Evolutionary conservation across 2,797 vertebrate species (phyloP).

Genomic region (Numenius phaeopus): DNA sequence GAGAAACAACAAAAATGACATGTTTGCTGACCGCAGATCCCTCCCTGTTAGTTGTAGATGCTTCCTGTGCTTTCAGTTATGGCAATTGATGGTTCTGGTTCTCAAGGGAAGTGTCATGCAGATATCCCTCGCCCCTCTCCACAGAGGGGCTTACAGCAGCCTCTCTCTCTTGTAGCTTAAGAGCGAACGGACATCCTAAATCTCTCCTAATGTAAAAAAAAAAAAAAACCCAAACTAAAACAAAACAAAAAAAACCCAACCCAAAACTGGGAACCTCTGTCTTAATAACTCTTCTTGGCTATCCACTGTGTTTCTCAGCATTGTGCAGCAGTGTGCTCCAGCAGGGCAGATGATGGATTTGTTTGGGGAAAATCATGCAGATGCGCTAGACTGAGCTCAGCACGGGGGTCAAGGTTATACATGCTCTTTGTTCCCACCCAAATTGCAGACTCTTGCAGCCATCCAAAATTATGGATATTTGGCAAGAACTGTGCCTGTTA

Average conservation of each 20-base stretch:
- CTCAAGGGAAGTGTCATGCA: background rate
- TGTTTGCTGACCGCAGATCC: conserved; percentile 1
- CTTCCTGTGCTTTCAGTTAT: background rate
- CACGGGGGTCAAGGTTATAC: background rate
- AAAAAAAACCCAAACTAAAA: background rate
- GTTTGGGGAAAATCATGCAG: background rate
- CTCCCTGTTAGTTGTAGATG: background rate
- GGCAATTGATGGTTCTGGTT: background rate
- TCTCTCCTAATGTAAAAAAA: too few species aligned
- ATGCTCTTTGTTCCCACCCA: background rate
- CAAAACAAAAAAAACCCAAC: background rate
- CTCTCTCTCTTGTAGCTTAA: background rate
- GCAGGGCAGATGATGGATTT: conserved; percentile 25
- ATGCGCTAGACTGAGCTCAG: background rate
- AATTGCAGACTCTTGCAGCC: background rate
- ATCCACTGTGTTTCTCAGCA: background rate
- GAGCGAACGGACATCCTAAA: background rate
- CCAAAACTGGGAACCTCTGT: background rate
- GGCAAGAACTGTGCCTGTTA: background rate
- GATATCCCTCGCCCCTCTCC: background rate
- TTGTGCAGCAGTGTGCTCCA: background rate
- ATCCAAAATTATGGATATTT: background rate
- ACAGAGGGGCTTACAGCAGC: background rate
- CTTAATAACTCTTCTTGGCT: conserved; percentile 1
- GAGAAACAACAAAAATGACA: conserved; percentile 4